These are phyloP conservation scores for Catocala sponsa DNA, from an alignment of 2,888 invertebrate genomes.

Conservation along the genomic window DNA sequence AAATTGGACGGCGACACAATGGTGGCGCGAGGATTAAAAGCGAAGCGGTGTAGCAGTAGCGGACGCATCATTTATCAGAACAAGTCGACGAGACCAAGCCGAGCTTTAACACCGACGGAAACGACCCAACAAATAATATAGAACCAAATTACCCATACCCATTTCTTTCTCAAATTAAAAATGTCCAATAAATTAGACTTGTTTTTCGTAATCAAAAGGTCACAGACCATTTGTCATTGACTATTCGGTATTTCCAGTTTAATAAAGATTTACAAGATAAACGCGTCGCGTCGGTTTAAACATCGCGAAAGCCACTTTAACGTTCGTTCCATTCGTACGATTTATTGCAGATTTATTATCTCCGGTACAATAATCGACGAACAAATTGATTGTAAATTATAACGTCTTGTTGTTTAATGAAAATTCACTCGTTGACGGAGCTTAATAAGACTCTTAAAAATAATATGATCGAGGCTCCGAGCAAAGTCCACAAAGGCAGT, in stretches of 20 bases:
- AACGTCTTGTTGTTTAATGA: constrained; percentile 41
- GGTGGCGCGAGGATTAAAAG: constrained; percentile 83
- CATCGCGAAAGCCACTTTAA: constrained; percentile 29
- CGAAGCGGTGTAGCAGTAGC: constrained; percentile 84
- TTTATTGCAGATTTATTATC: constrained; percentile 40
- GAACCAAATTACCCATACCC: constrained; percentile 37
- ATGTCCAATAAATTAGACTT: constrained; percentile 40
- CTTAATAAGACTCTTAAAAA: constrained; percentile 29
- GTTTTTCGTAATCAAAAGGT: constrained; percentile 42
- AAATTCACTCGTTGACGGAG: constrained; percentile 32
- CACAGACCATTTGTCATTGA: constrained; percentile 42
- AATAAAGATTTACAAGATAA: constrained; percentile 38
- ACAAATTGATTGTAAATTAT: constrained; percentile 36
- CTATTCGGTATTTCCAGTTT: constrained; percentile 34
- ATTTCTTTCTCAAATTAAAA: constrained; percentile 42
- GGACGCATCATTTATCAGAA: constrained; percentile 85
- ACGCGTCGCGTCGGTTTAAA: constrained; percentile 25
- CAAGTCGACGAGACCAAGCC: constrained; percentile 57
- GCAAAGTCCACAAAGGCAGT: constrained; percentile 36
- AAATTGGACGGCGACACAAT: constrained; percentile 82
- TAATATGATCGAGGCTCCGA: constrained; percentile 40
- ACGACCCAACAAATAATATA: constrained; percentile 57
- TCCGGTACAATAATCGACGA: constrained; percentile 32
- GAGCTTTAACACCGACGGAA: constrained; percentile 67
- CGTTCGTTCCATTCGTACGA: constrained; percentile 17